phyloP scores from a whole-genome alignment of 2,888 invertebrate species.

The Deilephila porcellus region DNA sequence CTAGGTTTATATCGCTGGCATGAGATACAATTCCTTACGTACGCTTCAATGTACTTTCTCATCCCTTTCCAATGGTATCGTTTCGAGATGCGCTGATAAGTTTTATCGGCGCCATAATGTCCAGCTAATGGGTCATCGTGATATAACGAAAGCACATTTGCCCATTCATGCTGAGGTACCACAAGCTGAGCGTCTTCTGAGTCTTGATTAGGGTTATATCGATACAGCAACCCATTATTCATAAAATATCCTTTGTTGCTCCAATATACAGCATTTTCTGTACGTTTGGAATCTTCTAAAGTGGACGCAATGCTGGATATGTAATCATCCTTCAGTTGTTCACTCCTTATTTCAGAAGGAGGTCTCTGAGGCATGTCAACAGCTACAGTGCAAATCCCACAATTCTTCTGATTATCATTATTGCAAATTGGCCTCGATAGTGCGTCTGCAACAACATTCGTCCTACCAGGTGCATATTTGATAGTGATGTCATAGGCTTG shows the following conservation, averaged over 20 bases:
- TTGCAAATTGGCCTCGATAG: too few relatives aligned
- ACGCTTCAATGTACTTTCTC: conserved; percentile 28
- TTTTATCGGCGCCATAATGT: conserved; percentile 31
- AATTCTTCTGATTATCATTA: conserved; percentile 1
- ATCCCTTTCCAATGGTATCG: conserved; percentile 7
- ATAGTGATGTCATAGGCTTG: conserved; percentile 60
- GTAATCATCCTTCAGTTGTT: neutral
- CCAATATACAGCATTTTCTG: conserved; percentile 41
- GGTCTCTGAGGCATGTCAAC: conserved; percentile 8
- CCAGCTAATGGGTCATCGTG: conserved; percentile 34
- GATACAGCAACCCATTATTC: conserved; percentile 45
- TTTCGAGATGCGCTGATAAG: conserved; percentile 8
- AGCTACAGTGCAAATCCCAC: neutral
- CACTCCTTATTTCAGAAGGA: conserved; percentile 9
- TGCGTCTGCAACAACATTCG: conserved; percentile 41
- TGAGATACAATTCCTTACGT: neutral
- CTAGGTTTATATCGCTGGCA: neutral
- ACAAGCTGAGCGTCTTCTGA: conserved; percentile 43
- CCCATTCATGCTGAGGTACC: conserved; percentile 43
- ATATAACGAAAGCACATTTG: conserved; percentile 37
- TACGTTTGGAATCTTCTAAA: neutral
- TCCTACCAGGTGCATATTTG: conserved; percentile 59
- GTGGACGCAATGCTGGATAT: neutral
- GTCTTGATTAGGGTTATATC: conserved; percentile 35
- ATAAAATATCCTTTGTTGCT: conserved; percentile 43